A percentile compares a stretch with the other conserved stretches of the same genome.
Evolutionary conservation across 1,140 invertebrate species (phyloP).

Genomic region (Drosophila aff.): DNA sequence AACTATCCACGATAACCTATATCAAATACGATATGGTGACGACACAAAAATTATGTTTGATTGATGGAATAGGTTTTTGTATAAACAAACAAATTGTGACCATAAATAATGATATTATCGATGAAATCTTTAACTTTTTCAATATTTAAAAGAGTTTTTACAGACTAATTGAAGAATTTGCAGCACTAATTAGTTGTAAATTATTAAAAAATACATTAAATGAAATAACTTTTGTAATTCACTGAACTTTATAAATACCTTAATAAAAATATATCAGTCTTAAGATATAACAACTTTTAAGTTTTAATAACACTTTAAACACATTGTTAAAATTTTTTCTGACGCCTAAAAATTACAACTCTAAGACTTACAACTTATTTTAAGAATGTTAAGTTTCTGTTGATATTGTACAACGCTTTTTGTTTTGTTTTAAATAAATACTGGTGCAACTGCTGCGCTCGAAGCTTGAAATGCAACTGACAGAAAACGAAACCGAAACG

Average conservation of each 20-base stretch:
- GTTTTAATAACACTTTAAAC: background rate
- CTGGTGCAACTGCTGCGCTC: constrained; percentile 32
- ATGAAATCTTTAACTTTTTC: background rate
- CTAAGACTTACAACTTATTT: constrained; percentile 6
- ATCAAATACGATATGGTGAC: background rate
- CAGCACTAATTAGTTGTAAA: too few relatives aligned
- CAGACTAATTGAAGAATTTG: background rate
- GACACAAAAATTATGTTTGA: background rate
- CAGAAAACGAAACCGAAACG: constrained; percentile 42
- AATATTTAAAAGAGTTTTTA: background rate
- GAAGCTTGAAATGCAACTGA: constrained; percentile 65
- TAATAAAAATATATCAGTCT: background rate
- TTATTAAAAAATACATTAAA: background rate
- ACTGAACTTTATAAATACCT: background rate
- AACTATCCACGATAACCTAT: background rate
- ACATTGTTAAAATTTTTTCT: too few relatives aligned
- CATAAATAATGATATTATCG: background rate
- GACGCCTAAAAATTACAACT: background rate
- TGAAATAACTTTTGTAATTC: background rate
- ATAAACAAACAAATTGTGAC: background rate
- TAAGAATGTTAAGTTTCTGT: background rate
- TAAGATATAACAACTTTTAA: background rate
- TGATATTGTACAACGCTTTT: background rate
- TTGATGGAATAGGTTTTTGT: background rate
- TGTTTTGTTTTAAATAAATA: background rate